phyloP scores from a whole-genome alignment of 2,888 invertebrate species.

The Chymomyza amoena region DNA sequence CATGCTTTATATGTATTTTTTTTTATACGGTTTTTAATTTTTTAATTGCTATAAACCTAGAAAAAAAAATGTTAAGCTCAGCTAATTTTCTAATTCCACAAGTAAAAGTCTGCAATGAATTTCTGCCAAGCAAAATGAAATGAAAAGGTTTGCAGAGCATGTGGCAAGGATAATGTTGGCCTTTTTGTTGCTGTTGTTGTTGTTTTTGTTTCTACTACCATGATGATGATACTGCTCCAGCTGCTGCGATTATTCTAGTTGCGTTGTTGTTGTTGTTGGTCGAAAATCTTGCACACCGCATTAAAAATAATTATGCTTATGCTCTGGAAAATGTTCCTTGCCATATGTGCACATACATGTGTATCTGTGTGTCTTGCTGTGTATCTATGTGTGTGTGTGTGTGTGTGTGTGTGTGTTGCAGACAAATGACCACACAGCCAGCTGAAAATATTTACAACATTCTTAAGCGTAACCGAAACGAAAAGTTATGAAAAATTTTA shows the following conservation, averaged over 20 bases:
- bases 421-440: constrained; percentile 57
- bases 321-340: constrained; percentile 49
- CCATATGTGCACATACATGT: constrained; percentile 7
- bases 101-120: constrained; percentile 20
- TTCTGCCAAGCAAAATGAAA: background rate
- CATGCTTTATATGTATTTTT: background rate
- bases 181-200: constrained; percentile 17
- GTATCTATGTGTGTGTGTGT: constrained; percentile 9
- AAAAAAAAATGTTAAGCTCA: constrained; percentile 19
- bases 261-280: background rate
- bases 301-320: constrained; percentile 67
- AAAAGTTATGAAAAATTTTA: constrained; percentile 70
- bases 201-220: constrained; percentile 24
- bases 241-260: background rate
- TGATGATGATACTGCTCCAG: background rate
- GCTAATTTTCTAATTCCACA: constrained; percentile 42
- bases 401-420: constrained; percentile 15
- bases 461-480: constrained; percentile 67
- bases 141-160: background rate
- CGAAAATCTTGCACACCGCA: constrained; percentile 42
- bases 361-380: constrained; percentile 10
- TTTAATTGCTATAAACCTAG: background rate
- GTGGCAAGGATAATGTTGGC: background rate
- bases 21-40: background rate
- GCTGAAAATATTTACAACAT: constrained; percentile 62